Conservation (phyloP, 1,140 invertebrate species). For the Trigoniulus corallinus region DNA sequence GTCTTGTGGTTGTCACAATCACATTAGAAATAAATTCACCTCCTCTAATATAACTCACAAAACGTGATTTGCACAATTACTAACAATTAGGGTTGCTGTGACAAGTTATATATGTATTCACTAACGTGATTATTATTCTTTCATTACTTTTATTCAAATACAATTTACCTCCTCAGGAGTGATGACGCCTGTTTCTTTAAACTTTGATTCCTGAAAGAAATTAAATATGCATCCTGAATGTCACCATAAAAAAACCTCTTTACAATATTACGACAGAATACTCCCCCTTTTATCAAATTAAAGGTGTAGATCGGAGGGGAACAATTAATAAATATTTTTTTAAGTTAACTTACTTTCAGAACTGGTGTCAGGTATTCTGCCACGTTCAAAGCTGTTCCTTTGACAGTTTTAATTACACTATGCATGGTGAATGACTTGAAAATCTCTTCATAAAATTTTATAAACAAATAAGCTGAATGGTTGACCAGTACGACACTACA, state of each 20-base stretch:
- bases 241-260: conserved; percentile 4
- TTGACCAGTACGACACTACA: no score
- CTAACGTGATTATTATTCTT: neutral
- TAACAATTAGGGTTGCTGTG: no score
- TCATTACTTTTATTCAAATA: neutral
- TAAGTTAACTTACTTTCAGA: conserved; percentile 84
- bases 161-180: conserved; percentile 48
- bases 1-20: no score
- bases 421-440: conserved; percentile 68
- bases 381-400: conserved; percentile 82
- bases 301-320: neutral
- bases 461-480: no score
- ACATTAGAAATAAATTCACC: no score
- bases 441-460: neutral
- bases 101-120: neutral
- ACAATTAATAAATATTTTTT: no score
- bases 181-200: conserved; percentile 91
- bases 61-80: no score
- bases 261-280: neutral
- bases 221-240: conserved; percentile 12
- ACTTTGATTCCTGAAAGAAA: conserved; percentile 81
- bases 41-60: no score
- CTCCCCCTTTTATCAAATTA: neutral
- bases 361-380: conserved; percentile 93
- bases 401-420: conserved; percentile 85